Percentiles rank a stretch among this genome's conserved stretches.
Conservation (phyloP, 2,797 vertebrate genomes). For the Chanos chanos region DNA sequence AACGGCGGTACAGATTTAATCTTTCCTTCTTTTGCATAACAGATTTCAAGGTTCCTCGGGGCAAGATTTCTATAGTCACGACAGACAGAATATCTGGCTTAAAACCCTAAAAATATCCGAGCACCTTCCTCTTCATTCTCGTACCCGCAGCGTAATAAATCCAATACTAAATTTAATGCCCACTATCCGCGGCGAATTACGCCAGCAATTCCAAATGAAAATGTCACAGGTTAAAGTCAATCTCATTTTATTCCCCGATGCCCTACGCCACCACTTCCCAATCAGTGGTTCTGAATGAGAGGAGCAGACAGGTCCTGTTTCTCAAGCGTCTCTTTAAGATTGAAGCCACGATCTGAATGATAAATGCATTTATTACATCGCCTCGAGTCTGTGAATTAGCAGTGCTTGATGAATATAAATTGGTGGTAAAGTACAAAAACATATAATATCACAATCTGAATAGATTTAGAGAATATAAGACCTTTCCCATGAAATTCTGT, state of each 20-base stretch:
- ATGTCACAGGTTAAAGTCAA: slow-evolving; percentile 12
- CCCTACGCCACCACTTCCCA: not conserved
- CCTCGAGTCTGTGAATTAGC: too few relatives aligned
- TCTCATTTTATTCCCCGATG: slow-evolving; percentile 1
- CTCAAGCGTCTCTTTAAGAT: not conserved
- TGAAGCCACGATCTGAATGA: not conserved
- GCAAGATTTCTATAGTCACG: too few relatives aligned
- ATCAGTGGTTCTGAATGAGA: not conserved
- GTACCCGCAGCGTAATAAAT: slow-evolving; percentile 12
- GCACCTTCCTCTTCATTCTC: not conserved
- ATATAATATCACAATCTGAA: too few relatives aligned
- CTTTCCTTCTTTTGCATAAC: too few relatives aligned
- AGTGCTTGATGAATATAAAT: too few relatives aligned
- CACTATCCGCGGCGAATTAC: not conserved
- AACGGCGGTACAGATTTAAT: too few relatives aligned
- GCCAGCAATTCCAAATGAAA: not conserved
- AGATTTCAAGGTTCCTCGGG: too few relatives aligned
- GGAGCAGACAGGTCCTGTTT: not conserved
- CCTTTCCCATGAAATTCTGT: too few relatives aligned
- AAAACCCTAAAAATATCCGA: slow-evolving; percentile 20
- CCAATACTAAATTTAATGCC: slow-evolving; percentile 9
- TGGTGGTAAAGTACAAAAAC: too few relatives aligned
- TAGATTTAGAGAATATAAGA: too few relatives aligned
- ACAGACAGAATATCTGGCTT: slow-evolving; percentile 9
- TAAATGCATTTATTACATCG: not conserved